Evolutionary conservation across 2,888 invertebrate species (phyloP).

Genomic region (Ceraclea dissimilis): DNA sequence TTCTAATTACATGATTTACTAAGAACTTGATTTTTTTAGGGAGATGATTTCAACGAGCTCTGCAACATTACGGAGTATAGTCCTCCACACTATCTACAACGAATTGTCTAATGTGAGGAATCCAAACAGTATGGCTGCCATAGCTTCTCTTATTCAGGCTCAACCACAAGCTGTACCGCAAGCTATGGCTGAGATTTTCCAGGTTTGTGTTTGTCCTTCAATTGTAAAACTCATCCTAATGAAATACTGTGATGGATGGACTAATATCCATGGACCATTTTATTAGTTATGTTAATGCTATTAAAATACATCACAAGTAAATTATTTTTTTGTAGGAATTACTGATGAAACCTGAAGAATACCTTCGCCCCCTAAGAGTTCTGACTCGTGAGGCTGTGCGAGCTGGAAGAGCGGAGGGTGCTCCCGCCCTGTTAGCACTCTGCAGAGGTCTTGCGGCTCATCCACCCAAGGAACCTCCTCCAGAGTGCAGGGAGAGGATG

Average conservation of each 20-base stretch:
- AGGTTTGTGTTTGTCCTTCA: conserved; percentile 42
- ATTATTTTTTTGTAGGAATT: conserved; percentile 67
- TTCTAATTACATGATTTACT: background rate
- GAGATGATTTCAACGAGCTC: conserved; percentile 82
- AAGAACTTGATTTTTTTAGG: conserved; percentile 37
- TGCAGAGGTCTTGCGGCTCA: conserved; percentile 68
- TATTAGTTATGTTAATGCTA: too few relatives aligned
- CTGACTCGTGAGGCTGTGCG: conserved; percentile 85
- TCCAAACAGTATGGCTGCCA: conserved; percentile 90
- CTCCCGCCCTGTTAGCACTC: conserved; percentile 69
- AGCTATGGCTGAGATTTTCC: conserved; percentile 75
- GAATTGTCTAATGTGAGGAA: conserved; percentile 88
- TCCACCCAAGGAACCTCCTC: conserved; percentile 52
- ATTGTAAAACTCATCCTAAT: too few relatives aligned
- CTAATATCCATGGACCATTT: too few relatives aligned
- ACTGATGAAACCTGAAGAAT: conserved; percentile 82
- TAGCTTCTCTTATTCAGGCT: conserved; percentile 82
- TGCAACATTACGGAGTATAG: conserved; percentile 73
- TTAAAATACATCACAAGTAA: too few relatives aligned
- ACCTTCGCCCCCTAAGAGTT: conserved; percentile 75
- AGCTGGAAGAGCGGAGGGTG: conserved; percentile 72
- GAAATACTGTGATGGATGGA: too few relatives aligned
- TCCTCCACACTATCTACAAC: conserved; percentile 91
- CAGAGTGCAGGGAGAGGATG: conserved; percentile 70
- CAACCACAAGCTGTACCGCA: conserved; percentile 75